A percentile compares a stretch with the other conserved stretches of the same genome.
These are phyloP conservation scores for Egretta garzetta DNA, from an alignment of 2,113 vertebrate genomes.

Conservation along the genomic window DNA sequence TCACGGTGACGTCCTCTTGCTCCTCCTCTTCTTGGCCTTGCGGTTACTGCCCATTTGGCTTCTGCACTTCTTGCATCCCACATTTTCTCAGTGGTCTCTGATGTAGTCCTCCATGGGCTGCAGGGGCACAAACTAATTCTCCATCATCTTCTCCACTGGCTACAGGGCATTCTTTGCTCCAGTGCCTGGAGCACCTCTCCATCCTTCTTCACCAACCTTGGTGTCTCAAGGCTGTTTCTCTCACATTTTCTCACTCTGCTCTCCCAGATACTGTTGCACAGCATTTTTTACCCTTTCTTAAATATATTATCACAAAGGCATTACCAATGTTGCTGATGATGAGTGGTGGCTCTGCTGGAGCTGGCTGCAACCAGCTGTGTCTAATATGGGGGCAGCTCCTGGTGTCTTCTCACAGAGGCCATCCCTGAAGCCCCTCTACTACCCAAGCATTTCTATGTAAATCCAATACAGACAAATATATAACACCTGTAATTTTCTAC, in stretches of 20 bases:
- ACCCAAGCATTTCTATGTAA: neutral
- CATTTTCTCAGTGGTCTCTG: neutral
- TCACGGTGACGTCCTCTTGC: too few relatives aligned
- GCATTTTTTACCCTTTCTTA: neutral
- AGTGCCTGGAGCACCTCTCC: fast-evolving
- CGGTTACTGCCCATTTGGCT: too few relatives aligned
- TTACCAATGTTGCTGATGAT: fast-evolving
- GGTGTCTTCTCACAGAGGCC: neutral
- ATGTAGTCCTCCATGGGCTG: neutral
- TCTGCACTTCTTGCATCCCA: too few relatives aligned
- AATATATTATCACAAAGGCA: neutral
- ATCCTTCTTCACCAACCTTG: neutral
- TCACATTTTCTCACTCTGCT: neutral
- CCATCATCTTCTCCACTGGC: neutral
- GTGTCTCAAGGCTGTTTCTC: neutral
- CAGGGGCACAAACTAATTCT: neutral
- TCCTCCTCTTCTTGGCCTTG: too few relatives aligned
- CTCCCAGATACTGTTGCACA: neutral
- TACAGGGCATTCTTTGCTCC: neutral
- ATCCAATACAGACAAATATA: neutral
- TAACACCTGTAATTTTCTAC: neutral
- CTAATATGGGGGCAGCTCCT: neutral
- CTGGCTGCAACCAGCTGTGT: neutral
- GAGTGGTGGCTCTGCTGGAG: neutral
- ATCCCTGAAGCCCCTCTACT: fast-evolving